Evolutionary conservation across 1,140 invertebrate species (phyloP).

Genomic region (Nasonia longicornis): DNA sequence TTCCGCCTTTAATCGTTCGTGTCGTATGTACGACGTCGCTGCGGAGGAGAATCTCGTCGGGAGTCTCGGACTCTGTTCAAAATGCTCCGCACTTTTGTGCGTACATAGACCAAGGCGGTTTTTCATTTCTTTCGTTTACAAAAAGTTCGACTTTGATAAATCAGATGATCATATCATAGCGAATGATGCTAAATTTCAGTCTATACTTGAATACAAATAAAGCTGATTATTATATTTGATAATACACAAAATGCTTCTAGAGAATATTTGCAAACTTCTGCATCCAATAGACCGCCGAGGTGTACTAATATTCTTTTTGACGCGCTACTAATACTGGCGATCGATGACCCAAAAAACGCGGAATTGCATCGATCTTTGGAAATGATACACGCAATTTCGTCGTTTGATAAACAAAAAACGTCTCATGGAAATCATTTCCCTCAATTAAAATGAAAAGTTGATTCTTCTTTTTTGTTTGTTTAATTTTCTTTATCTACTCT

Average conservation of each 20-base stretch:
- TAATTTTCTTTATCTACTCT: not conserved
- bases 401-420: not conserved
- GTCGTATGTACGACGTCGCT: not conserved
- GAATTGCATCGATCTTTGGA: not conserved
- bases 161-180: not conserved
- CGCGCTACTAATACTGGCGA: conserved; percentile 9
- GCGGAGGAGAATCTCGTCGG: not conserved
- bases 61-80: conserved; percentile 14
- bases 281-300: not conserved
- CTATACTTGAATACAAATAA: no score
- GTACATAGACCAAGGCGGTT: not conserved
- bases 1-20: conserved; percentile 4
- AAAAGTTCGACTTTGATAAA: not conserved
- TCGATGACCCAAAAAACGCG: not conserved
- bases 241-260: not conserved
- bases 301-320: not conserved
- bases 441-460: conserved; percentile 40
- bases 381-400: not conserved
- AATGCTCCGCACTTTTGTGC: not conserved
- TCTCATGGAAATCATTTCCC: not conserved
- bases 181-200: no score
- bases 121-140: not conserved
- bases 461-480: conserved; percentile 32
- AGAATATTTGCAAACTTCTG: not conserved
- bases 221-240: not conserved